Conservation (phyloP, 2,888 invertebrate species). For the Dendrolimus pini region DNA sequence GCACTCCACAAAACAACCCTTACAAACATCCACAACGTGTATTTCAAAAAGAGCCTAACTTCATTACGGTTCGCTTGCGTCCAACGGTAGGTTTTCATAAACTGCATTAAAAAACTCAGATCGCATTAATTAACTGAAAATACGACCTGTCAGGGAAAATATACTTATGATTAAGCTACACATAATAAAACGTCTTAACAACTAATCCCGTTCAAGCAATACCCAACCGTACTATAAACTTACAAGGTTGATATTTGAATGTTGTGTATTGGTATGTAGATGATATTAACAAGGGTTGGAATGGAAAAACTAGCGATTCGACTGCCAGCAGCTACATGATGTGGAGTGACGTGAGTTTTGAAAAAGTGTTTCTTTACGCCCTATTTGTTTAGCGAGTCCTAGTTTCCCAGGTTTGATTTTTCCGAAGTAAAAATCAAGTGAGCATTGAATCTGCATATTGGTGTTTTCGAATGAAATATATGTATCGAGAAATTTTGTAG, state of each 20-base stretch:
- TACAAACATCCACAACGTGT: not conserved
- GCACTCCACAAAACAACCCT: too few species aligned
- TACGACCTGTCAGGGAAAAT: conserved; percentile 34
- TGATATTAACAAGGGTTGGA: not conserved
- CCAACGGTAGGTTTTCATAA: conserved; percentile 12
- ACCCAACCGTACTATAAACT: too few species aligned
- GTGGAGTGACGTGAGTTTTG: conserved; percentile 11
- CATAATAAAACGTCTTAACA: not conserved
- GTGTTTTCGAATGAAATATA: too few species aligned
- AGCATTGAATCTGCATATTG: too few species aligned
- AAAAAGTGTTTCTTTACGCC: not conserved
- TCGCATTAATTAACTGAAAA: conserved; percentile 52
- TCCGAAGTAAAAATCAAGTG: conserved; percentile 5
- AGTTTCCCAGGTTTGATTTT: not conserved
- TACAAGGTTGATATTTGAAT: too few species aligned
- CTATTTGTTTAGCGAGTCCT: not conserved
- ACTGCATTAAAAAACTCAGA: conserved; percentile 14
- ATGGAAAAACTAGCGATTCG: conserved; percentile 10
- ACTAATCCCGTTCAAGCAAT: not conserved
- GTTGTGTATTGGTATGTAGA: too few species aligned
- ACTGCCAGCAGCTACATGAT: conserved; percentile 10
- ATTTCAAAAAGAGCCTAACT: conserved; percentile 5
- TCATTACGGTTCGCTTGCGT: conserved; percentile 2
- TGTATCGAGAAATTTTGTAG: too few species aligned
- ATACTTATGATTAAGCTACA: conserved; percentile 4